These are phyloP conservation scores for Chrysemys picta DNA, from an alignment of 2,113 vertebrate species.

Conservation along the genomic window DNA sequence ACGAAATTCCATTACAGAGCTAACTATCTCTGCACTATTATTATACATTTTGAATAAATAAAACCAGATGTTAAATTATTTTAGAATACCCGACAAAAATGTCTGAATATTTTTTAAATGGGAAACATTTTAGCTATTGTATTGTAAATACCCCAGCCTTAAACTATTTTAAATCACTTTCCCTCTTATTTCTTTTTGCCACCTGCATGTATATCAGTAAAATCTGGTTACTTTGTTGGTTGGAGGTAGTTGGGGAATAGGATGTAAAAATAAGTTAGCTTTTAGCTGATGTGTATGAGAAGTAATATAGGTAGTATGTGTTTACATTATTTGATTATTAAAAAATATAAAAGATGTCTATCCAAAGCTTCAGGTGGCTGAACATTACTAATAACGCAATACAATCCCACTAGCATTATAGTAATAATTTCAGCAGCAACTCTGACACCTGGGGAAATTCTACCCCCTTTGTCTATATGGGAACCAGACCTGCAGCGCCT, in stretches of 20 bases:
- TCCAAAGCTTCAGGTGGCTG: too few relatives aligned
- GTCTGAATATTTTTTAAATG: background rate
- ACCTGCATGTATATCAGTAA: background rate
- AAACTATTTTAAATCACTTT: background rate
- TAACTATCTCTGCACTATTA: slow-evolving; percentile 16
- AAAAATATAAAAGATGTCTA: too few relatives aligned
- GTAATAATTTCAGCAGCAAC: background rate
- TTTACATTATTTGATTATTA: background rate
- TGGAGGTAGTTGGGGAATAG: background rate
- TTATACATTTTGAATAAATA: background rate
- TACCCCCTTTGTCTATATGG: background rate
- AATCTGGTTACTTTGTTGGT: background rate
- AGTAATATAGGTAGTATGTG: background rate
- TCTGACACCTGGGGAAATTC: background rate
- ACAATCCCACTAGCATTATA: background rate
- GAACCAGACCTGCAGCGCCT: background rate
- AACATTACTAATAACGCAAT: background rate
- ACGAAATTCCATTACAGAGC: slow-evolving; percentile 22
- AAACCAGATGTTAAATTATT: background rate
- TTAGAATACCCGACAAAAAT: background rate
- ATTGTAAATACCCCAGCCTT: background rate
- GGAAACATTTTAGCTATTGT: background rate
- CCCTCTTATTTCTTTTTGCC: background rate
- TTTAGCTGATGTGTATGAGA: background rate
- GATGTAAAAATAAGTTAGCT: background rate